Base-by-base conservation (phyloP, 2,888 invertebrate genomes). In the Liposcelis brunnea region DNA sequence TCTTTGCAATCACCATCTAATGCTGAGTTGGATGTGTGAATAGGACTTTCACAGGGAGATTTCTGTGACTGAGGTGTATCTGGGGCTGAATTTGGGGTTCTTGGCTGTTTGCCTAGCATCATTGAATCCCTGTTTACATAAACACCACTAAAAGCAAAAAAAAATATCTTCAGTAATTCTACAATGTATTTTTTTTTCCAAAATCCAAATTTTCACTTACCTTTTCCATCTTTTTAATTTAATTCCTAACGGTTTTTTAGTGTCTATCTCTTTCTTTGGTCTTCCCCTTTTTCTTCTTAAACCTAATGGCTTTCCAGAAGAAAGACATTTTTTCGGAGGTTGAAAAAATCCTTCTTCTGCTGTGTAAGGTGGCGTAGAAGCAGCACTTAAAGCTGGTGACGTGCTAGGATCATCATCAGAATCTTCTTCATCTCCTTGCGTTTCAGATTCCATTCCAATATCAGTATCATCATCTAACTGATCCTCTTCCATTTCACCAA, bases 251-350 rank as follows among this genome's bases (percentile, higher is more conserved):
- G 57, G 53, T 45, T 54, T 54, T 47, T 53, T 46, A 35, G 35
- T 15, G 11, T 42, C 26, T 46, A 44, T n/a, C 43, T 84, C 83
- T 57, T 84, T 81, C 50, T 83, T 70, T 10, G 85, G 84, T 55
- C 85, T 69, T 11, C 85, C 84, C 14, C 84, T 80, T 42, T 84
- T 83, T 51, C 84, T 70, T 52, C 77, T 72, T 44, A 76, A 73
- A 46, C 71, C 65, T 44, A 72, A 58, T 42, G 74, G 72, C 58
- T 74, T 74, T 31, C 74, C 71, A 48, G 68, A 65, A 52, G 70
- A 26, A 6, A 26, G 26, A 8, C 47, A 45, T 48, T 46, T 51
- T 31, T 51, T 51, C 42, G 48, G 49, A 33, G 51, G 50, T 43
- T 51, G 50, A 31, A 53, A 55, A 16, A 52, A 52, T 43, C 47